Evolutionary conservation across 1,140 invertebrate species (phyloP).

Genomic region (Rhagoletis zephyria): DNA sequence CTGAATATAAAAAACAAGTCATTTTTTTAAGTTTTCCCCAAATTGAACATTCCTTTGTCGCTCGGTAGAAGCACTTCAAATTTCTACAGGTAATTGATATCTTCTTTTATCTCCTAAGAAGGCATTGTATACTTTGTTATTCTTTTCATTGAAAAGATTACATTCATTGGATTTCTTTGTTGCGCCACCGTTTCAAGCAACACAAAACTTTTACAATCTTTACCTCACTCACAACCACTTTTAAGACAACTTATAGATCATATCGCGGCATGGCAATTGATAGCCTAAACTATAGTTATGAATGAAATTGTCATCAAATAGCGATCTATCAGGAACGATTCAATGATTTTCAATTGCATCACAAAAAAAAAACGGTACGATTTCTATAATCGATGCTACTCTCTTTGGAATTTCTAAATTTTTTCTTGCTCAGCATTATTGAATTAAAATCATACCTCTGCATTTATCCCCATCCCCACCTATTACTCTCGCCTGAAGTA

Average conservation of each 20-base stretch:
- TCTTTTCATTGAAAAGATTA: no score
- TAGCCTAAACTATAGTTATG: not conserved
- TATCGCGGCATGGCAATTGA: not conserved
- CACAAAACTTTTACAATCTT: not conserved
- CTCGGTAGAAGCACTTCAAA: no score
- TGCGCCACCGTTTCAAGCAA: not conserved
- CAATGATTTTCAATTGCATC: not conserved
- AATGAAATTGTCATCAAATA: slow-evolving; percentile 44
- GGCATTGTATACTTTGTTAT: no score
- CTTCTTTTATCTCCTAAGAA: not conserved
- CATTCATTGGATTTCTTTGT: not conserved
- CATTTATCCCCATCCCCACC: not conserved
- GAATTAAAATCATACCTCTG: not conserved
- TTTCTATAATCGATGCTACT: not conserved
- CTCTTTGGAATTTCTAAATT: not conserved
- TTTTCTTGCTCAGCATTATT: not conserved
- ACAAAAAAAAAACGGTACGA: not conserved
- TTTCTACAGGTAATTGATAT: slow-evolving; percentile 32
- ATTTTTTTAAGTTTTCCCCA: not conserved
- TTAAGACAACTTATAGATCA: slow-evolving; percentile 13
- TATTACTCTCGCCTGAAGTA: slow-evolving; percentile 15
- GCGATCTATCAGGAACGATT: slow-evolving; percentile 18
- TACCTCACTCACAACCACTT: not conserved
- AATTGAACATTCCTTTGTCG: not conserved
- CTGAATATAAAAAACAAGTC: not conserved